Percentiles rank a stretch among this genome's conserved stretches.
Evolutionary conservation across 2,113 vertebrate genomes (phyloP).

Genomic region (Atrichornis clamosus): DNA sequence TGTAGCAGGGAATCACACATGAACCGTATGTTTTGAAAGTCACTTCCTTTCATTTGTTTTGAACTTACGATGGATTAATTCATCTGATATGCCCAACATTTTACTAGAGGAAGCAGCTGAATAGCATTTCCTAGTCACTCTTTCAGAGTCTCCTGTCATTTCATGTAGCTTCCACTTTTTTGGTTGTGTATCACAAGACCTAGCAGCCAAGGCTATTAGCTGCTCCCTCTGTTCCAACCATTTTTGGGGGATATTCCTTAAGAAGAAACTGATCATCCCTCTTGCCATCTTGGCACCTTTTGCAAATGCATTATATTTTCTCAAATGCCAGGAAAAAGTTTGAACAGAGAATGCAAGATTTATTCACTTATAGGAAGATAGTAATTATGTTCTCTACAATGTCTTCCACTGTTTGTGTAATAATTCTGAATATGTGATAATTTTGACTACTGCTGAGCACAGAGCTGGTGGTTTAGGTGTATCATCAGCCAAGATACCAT

Average conservation of each 20-base stretch:
- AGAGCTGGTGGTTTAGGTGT: neutral
- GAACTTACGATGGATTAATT: neutral
- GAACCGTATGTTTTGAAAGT: neutral
- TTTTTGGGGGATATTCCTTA: neutral
- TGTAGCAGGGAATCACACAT: neutral
- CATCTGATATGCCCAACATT: neutral
- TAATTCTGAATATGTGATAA: neutral
- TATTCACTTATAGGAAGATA: neutral
- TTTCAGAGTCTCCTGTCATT: neutral
- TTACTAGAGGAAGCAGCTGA: neutral
- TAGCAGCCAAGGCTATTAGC: neutral
- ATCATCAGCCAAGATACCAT: neutral
- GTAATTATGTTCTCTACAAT: neutral
- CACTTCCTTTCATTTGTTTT: neutral
- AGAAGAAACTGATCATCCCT: neutral
- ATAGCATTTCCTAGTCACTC: neutral
- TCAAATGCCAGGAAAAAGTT: neutral
- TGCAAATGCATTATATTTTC: neutral
- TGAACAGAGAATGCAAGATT: neutral
- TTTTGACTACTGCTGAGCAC: neutral
- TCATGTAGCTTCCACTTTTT: neutral
- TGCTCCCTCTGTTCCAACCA: neutral
- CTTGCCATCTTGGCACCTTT: neutral
- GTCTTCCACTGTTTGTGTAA: neutral
- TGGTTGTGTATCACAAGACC: neutral